phyloP scores from a whole-genome alignment of 2,113 vertebrate genomes.

The Scortum barcoo region DNA sequence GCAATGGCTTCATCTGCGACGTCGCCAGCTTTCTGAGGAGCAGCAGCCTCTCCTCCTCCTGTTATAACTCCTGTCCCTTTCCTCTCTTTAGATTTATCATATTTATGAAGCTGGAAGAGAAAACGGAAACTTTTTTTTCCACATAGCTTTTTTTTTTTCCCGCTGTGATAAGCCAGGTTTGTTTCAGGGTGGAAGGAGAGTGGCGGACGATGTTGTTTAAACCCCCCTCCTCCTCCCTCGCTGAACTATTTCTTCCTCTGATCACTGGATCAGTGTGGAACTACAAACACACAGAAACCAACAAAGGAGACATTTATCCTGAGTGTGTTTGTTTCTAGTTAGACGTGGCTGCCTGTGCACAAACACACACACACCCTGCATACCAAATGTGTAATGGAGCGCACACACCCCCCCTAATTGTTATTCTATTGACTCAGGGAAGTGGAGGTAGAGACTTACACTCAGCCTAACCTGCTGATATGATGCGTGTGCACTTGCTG shows the following conservation, averaged over 20 bases:
- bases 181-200: conserved; percentile 21
- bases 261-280: conserved; percentile 61
- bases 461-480: conserved; percentile 45
- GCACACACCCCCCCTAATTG: conserved; percentile 53
- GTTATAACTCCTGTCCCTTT: background rate
- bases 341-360: conserved; percentile 44
- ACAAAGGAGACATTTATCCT: conserved; percentile 73
- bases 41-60: no score
- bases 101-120: conserved; percentile 37
- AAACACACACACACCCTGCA: conserved; percentile 33
- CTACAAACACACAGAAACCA: conserved; percentile 61
- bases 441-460: conserved; percentile 8
- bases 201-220: conserved; percentile 42
- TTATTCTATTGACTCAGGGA: conserved; percentile 69
- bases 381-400: conserved; percentile 68
- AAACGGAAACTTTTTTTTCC: conserved; percentile 41
- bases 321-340: conserved; percentile 65
- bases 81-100: conserved; percentile 13
- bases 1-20: conserved; percentile 19
- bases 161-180: conserved; percentile 42
- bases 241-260: conserved; percentile 58
- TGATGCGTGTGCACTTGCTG: background rate
- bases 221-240: no score
- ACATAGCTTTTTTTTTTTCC: conserved; percentile 9
- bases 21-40: no score